phyloP scores from a whole-genome alignment of 2,888 invertebrate genomes.

The Mythimna pallens region DNA sequence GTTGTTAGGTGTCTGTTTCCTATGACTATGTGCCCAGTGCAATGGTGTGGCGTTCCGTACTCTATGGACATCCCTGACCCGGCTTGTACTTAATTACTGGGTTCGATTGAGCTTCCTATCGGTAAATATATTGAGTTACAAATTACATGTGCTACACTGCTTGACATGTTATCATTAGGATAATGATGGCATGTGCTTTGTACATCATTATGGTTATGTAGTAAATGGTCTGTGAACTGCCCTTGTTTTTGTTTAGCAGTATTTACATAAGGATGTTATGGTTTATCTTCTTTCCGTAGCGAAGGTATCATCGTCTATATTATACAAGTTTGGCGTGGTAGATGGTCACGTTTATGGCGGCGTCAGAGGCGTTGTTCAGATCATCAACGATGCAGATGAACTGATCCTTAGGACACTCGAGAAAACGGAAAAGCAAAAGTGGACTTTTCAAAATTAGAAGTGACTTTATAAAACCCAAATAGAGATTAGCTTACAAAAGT shows the following conservation, averaged over 20 bases:
- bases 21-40: too few relatives aligned
- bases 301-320: neutral
- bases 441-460: too few relatives aligned
- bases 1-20: too few relatives aligned
- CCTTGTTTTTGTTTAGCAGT: constrained; percentile 11
- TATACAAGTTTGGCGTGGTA: neutral
- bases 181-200: constrained; percentile 28
- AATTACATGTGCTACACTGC: constrained; percentile 37
- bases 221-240: neutral
- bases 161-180: constrained; percentile 40
- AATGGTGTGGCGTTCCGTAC: neutral
- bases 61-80: constrained; percentile 34
- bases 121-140: constrained; percentile 59
- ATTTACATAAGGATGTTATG: too few relatives aligned
- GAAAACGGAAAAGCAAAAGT: neutral
- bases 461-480: too few relatives aligned
- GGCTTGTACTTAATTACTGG: constrained; percentile 48
- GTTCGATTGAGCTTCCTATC: constrained; percentile 36
- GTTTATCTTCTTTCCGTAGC: neutral
- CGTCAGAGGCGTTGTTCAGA: neutral
- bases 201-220: constrained; percentile 21
- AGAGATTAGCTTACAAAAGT: too few relatives aligned
- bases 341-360: neutral
- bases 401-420: too few relatives aligned
- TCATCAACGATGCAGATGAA: neutral